Evolutionary conservation across 1,140 invertebrate genomes (phyloP), one percentile per base, ranked within the genome.

Genomic region (Diplogasteroides magnus): DNA sequence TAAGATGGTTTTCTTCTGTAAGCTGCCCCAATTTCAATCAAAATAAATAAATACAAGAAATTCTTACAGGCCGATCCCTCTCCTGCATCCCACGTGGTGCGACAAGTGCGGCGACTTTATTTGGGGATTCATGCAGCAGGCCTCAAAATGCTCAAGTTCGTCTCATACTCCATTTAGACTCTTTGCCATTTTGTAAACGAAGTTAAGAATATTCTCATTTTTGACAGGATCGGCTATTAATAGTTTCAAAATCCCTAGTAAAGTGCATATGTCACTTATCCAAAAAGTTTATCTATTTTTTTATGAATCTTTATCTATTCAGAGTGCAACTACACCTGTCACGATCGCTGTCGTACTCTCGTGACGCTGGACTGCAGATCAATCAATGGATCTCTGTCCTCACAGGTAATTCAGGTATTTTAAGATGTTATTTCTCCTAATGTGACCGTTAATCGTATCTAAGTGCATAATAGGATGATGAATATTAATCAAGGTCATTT

Each of bases 261-360:
- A n/a, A n/a, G n/a, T n/a, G n/a, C n/a, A n/a, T n/a, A n/a, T n/a
- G n/a, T n/a, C n/a, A n/a, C n/a, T n/a, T n/a, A n/a, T n/a, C n/a
- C n/a, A n/a, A n/a, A n/a, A n/a, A n/a, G n/a, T n/a, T n/a, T n/a
- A n/a, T n/a, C n/a, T 25, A 28, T 32, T 57, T 27, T 58, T 67
- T 15, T 29, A 23, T 63, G 26, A 31, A 26, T 31, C 31, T 15
- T 25, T 15, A 67, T 25, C 31, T 58, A 23, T 78, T 32, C 80
- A 86, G 85, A 86, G 74, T 87, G 86, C 76, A 84, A 85, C 66
- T 87, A 85, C 76, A 86, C 85, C 3, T 86, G 86, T 77, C 86
- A 87, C 73, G 80, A 84, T 62, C 80, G 83, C 62, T 87, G 86
- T 73, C 80, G 82, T 6, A 80, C 83, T 11, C 75, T 86, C 13